Percentiles rank a stretch among this genome's conserved stretches.
Evolutionary conservation across 2,888 invertebrate species (phyloP).

Genomic region (Campopleginae sp.): DNA sequence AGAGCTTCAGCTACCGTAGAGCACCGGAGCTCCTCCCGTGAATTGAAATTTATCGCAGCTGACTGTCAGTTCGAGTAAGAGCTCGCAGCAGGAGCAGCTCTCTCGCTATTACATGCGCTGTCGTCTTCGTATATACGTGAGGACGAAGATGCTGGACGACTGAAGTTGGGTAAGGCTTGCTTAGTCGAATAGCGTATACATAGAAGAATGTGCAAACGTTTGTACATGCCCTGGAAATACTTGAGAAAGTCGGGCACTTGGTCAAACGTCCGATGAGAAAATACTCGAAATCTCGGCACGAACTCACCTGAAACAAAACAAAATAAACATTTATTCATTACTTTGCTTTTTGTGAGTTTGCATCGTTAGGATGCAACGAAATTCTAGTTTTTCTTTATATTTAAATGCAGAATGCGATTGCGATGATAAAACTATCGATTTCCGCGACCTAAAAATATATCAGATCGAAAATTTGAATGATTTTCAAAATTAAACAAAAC

Average conservation of each 20-base stretch:
- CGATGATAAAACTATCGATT: too few species aligned
- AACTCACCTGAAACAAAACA: conserved; percentile 59
- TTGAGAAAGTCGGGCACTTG: not conserved
- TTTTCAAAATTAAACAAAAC: too few species aligned
- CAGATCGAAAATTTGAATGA: too few species aligned
- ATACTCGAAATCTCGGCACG: not conserved
- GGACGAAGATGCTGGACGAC: not conserved
- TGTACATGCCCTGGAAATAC: conserved; percentile 37
- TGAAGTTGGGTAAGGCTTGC: conserved; percentile 39
- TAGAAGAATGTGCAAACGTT: not conserved
- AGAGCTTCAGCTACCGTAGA: conserved; percentile 6
- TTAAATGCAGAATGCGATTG: too few species aligned
- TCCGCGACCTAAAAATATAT: too few species aligned
- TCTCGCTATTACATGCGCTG: not conserved
- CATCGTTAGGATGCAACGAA: too few species aligned
- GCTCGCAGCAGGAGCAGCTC: not conserved
- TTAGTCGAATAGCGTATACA: conserved; percentile 7
- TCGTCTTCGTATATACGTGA: not conserved
- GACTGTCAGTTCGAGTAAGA: conserved; percentile 51
- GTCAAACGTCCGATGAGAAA: conserved; percentile 5
- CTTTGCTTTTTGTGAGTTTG: not conserved
- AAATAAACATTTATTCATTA: conserved; percentile 3
- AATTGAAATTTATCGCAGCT: conserved; percentile 61
- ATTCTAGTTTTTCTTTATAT: too few species aligned
- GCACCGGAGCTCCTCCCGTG: conserved; percentile 24